Conservation (phyloP, 2,888 invertebrate species). For the Sisyra nigra region DNA sequence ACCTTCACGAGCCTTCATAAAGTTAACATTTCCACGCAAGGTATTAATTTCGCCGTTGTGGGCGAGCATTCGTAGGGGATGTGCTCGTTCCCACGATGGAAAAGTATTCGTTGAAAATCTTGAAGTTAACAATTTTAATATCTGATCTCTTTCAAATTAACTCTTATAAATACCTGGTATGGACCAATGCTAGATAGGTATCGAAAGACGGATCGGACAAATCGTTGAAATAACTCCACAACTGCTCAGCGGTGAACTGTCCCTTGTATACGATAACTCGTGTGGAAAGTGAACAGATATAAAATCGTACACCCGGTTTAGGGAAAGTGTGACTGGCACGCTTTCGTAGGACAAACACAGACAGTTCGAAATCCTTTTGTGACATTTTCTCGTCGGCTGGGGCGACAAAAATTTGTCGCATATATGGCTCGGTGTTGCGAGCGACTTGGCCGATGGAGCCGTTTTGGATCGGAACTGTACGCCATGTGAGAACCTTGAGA, state of each 20-base stretch:
- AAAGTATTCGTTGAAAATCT: conserved; percentile 99
- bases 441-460: conserved; percentile 82
- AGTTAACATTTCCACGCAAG: conserved; percentile 91
- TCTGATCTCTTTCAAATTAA: background rate
- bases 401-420: conserved; percentile 65
- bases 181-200: conserved; percentile 90
- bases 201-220: conserved; percentile 62
- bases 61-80: conserved; percentile 86
- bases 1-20: conserved; percentile 97
- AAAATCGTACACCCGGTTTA: conserved; percentile 76
- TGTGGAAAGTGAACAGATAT: conserved; percentile 88
- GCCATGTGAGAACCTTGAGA: conserved; percentile 81
- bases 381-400: conserved; percentile 15
- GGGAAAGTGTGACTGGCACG: conserved; percentile 79
- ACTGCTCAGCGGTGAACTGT: conserved; percentile 86
- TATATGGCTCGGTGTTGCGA: conserved; percentile 84
- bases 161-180: conserved; percentile 36
- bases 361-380: conserved; percentile 22
- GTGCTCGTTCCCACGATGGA: conserved; percentile 98
- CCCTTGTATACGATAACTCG: conserved; percentile 95
- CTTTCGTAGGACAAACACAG: conserved; percentile 73
- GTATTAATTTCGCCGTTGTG: conserved; percentile 99
- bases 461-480: conserved; percentile 81
- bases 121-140: no score
- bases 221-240: conserved; percentile 65